phyloP scores from a whole-genome alignment of 2,797 vertebrate genomes.

The Odontamblyopus rebecca region DNA sequence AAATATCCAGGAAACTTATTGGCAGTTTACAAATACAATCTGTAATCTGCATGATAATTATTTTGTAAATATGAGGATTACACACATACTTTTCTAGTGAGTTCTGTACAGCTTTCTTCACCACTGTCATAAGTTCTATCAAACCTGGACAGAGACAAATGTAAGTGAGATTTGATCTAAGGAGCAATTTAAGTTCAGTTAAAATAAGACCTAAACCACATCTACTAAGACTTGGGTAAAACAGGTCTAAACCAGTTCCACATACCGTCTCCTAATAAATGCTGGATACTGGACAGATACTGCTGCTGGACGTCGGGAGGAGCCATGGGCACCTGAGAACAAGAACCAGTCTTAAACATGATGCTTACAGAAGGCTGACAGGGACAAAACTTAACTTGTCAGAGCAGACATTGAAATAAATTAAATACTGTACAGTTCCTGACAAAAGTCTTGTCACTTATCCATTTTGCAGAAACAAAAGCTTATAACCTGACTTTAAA shows the following conservation, averaged over 20 bases:
- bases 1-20: not conserved
- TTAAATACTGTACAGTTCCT: too few species aligned
- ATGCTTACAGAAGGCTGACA: not conserved
- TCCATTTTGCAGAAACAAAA: too few species aligned
- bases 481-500: too few species aligned
- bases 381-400: too few species aligned
- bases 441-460: too few species aligned
- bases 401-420: too few species aligned
- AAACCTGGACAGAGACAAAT: slow-evolving; percentile 75
- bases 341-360: slow-evolving; percentile 2
- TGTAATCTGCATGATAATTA: not conserved
- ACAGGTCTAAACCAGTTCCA: not conserved
- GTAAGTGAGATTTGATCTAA: not conserved
- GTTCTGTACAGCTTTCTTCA: slow-evolving; percentile 90
- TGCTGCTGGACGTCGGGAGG: slow-evolving; percentile 96
- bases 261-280: slow-evolving; percentile 93
- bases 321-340: slow-evolving; percentile 81
- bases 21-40: not conserved
- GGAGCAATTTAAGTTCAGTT: not conserved
- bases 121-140: slow-evolving; percentile 86
- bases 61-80: not conserved
- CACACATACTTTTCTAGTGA: slow-evolving; percentile 84
- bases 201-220: not conserved
- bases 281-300: slow-evolving; percentile 96
- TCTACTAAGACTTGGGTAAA: not conserved